Evolutionary conservation across 2,888 invertebrate species (phyloP).

Genomic region (Aromia moschata): DNA sequence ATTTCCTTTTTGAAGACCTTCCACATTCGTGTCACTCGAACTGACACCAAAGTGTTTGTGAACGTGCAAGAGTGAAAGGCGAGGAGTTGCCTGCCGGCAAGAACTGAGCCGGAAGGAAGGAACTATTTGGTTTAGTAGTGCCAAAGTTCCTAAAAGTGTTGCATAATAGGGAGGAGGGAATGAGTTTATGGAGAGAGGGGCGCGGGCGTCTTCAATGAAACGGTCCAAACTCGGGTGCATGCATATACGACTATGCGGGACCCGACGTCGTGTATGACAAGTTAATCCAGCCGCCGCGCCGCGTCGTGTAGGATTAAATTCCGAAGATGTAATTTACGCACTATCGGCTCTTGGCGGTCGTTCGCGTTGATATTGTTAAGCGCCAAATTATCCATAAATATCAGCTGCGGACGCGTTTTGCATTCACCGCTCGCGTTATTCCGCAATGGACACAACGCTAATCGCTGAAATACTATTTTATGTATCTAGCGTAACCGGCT

Average conservation of each 20-base stretch:
- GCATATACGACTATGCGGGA: background rate
- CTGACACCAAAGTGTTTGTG: no score
- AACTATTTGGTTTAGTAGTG: conserved; percentile 31
- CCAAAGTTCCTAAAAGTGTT: conserved; percentile 29
- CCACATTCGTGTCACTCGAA: no score
- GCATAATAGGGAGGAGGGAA: conserved; percentile 14
- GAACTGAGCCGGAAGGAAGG: conserved; percentile 25
- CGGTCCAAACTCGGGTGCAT: background rate
- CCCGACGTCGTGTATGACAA: background rate
- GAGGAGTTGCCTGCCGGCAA: no score
- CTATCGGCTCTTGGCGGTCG: background rate
- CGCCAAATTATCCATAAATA: conserved; percentile 20
- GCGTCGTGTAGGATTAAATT: background rate
- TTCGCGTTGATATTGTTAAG: conserved; percentile 14
- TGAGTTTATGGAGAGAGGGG: conserved; percentile 25
- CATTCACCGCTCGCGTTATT: background rate
- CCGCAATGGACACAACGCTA: no score
- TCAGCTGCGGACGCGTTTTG: background rate
- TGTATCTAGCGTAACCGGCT: no score
- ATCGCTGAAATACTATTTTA: background rate
- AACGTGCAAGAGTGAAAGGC: no score
- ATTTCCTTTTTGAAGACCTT: no score
- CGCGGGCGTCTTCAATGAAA: background rate
- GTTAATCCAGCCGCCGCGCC: background rate
- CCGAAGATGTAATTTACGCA: background rate